Evolutionary conservation across 2,113 vertebrate genomes (phyloP).

Genomic region (Notothenia coriiceps): DNA sequence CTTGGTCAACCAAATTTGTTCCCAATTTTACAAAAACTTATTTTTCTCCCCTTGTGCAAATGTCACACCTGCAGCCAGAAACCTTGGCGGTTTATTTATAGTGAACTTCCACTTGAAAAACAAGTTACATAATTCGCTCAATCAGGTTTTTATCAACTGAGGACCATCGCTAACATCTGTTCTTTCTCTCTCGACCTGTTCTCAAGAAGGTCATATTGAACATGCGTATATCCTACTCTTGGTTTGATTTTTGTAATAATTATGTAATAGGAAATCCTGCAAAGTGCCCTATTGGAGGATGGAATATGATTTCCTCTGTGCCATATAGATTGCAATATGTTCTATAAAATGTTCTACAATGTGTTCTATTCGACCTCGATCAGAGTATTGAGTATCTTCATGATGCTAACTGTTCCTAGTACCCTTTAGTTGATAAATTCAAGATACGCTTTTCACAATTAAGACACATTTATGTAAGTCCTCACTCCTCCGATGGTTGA

Average conservation of each 20-base stretch:
- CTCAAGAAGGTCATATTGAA: not conserved
- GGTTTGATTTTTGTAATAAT: not conserved
- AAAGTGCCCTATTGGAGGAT: no score
- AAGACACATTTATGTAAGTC: not conserved
- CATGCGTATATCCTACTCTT: not conserved
- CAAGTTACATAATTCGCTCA: not conserved
- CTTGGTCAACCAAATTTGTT: not conserved
- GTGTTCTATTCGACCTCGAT: no score
- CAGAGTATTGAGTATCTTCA: not conserved
- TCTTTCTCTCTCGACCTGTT: not conserved
- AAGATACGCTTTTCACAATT: not conserved
- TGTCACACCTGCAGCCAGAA: slow-evolving; percentile 9
- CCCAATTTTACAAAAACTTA: not conserved
- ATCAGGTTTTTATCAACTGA: slow-evolving; percentile 13
- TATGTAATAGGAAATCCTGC: no score
- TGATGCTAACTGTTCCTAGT: not conserved
- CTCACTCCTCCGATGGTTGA: not conserved
- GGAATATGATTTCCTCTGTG: not conserved
- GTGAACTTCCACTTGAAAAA: slow-evolving; percentile 23
- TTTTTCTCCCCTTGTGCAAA: not conserved
- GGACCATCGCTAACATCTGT: not conserved
- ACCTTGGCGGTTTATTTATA: not conserved
- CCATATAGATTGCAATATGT: not conserved
- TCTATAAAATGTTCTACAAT: no score
- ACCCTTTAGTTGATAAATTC: not conserved